A percentile compares a stretch with the other conserved stretches of the same genome.
These are phyloP conservation scores for Aradophagus sp. DNA, from an alignment of 1,140 invertebrate genomes.

Conservation along the genomic window DNA sequence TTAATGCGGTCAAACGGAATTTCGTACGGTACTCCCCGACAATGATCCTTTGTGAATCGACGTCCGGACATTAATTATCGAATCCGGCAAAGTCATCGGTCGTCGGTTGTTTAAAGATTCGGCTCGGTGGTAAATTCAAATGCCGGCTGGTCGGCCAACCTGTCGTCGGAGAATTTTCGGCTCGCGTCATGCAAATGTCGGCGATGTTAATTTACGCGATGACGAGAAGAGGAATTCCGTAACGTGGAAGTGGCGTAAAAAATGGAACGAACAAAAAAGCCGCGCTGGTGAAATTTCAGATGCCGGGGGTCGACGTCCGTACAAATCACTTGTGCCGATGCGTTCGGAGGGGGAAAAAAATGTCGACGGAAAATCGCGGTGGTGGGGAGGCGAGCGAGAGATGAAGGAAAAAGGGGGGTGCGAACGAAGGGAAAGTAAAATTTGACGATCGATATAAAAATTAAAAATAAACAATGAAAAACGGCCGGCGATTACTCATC, in stretches of 20 bases:
- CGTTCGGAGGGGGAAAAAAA: constrained; percentile 2
- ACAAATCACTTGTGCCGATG: constrained; percentile 17
- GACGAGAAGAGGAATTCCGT: constrained; percentile 22
- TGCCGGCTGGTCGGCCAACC: constrained; percentile 63
- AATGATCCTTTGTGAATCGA: constrained; percentile 27
- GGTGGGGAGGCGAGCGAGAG: too few relatives aligned
- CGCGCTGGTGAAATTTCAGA: constrained; percentile 15
- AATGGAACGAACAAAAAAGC: constrained; percentile 17
- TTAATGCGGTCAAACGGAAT: too few relatives aligned
- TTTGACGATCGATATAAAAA: too few relatives aligned
- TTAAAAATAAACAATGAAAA: too few relatives aligned
- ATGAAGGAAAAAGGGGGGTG: too few relatives aligned
- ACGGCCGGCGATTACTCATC: too few relatives aligned
- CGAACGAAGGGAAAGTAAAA: too few relatives aligned
- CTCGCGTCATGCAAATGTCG: constrained; percentile 53
- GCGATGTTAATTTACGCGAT: constrained; percentile 45
- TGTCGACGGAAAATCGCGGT: too few relatives aligned
- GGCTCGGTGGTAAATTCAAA: constrained; percentile 65
- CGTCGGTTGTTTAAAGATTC: constrained; percentile 40
- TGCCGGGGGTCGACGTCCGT: constrained; percentile 16
- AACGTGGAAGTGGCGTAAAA: constrained; percentile 6
- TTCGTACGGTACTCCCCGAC: constrained; percentile 7
- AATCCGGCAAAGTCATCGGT: constrained; percentile 29
- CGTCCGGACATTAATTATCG: constrained; percentile 40
- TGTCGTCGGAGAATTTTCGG: constrained; percentile 57